phyloP scores from a whole-genome alignment of 2,113 vertebrate species.

The Poeciliopsis prolifica region DNA sequence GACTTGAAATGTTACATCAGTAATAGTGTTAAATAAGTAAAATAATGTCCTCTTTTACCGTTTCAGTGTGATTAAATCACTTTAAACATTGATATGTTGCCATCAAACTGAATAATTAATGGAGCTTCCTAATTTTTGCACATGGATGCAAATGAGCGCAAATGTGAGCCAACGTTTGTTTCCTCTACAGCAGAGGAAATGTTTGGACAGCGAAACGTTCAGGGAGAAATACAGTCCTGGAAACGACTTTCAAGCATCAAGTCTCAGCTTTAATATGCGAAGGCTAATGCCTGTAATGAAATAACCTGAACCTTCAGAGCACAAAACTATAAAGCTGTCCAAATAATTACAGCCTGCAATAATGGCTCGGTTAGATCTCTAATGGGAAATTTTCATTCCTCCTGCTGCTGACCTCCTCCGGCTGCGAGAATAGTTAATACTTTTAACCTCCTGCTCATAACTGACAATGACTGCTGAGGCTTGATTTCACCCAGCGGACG shows the following conservation, averaged over 20 bases:
- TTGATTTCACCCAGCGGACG: neutral
- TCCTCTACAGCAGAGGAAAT: neutral
- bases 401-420: conserved; percentile 9
- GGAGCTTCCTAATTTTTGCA: neutral
- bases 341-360: conserved; percentile 17
- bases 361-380: conserved; percentile 1
- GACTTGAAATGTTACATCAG: too few relatives aligned
- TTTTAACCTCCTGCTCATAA: conserved; percentile 11
- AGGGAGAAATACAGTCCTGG: conserved; percentile 1
- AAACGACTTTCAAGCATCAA: fast-evolving
- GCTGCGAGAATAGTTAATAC: neutral
- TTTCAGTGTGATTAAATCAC: too few relatives aligned
- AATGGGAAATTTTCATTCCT: conserved; percentile 9
- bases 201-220: neutral
- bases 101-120: neutral
- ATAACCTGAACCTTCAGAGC: neutral
- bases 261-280: conserved; percentile 5
- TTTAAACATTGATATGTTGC: too few relatives aligned
- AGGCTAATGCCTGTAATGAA: neutral
- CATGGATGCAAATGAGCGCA: neutral
- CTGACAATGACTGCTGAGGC: conserved; percentile 6
- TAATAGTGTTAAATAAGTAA: too few relatives aligned
- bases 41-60: too few relatives aligned
- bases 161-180: neutral
- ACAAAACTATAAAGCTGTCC: conserved; percentile 6